phyloP scores from a whole-genome alignment of 1,140 invertebrate species.

The Lucilia sericata region DNA sequence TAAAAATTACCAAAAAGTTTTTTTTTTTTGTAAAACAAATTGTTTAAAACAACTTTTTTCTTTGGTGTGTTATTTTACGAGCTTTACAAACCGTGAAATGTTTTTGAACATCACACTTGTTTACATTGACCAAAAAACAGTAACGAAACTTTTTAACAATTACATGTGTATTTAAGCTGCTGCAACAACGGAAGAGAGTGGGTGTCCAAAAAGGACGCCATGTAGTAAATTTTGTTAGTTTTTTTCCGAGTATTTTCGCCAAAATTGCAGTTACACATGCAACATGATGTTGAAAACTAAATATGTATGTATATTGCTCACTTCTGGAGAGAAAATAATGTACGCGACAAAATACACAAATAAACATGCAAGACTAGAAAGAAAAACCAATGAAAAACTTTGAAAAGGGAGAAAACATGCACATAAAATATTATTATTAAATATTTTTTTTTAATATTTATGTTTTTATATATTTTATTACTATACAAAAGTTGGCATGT shows the following conservation, averaged over 20 bases:
- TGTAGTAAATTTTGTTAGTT: not conserved
- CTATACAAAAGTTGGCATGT: too few species aligned
- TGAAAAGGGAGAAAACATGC: too few species aligned
- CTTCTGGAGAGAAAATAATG: not conserved
- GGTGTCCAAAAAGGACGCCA: not conserved
- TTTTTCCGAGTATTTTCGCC: not conserved
- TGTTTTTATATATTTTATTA: too few species aligned
- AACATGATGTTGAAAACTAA: conserved; percentile 13
- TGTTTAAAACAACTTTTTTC: not conserved
- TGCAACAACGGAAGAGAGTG: not conserved
- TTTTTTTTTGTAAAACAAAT: not conserved
- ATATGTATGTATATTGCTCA: not conserved
- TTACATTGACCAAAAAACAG: conserved; percentile 10
- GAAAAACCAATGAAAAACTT: not conserved
- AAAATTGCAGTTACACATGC: conserved; percentile 7
- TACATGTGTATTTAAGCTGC: not conserved
- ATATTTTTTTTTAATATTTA: too few species aligned
- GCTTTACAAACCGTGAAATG: conserved; percentile 11
- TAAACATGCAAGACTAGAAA: not conserved
- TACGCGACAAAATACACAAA: not conserved
- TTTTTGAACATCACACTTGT: conserved; percentile 17
- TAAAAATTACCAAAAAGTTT: conserved; percentile 1
- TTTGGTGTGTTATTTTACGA: not conserved
- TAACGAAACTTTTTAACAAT: not conserved
- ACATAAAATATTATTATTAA: too few species aligned